Base-by-base conservation (phyloP, 1,140 invertebrate genomes). In the Andrena cerasifolii region DNA sequence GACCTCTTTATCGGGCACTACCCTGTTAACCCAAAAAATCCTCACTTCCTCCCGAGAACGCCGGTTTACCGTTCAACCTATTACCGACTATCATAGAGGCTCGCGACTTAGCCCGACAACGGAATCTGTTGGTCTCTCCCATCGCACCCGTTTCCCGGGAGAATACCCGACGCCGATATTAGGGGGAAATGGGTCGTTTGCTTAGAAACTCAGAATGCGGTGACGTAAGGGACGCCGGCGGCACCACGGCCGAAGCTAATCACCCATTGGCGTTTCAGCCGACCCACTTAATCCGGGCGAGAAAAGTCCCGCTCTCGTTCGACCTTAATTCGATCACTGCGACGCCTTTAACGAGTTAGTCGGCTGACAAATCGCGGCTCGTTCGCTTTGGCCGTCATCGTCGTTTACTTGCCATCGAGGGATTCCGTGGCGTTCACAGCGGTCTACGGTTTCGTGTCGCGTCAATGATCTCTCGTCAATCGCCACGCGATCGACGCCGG, bases 271-370 rank as follows among this genome's bases (percentile, higher is more conserved):
- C 65, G 70, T 54, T 62, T 66, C 45, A 61, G n/a, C 40, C 80
- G 82, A 80, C 78, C 78, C 31, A 83, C 72, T 80, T 84, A 79
- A 83, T 71, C 71, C 14, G 18, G 71, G 76, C 82, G 81, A 84
- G 82, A 79, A 84, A 84, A 83, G 59, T 66, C 59, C 47, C 67
- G 51, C 68, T 61, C 67, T 26, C 36, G 67, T 72, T 49, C 71
- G 81, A 82, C 82, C 82, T 84, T 84, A 84, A 84, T 84, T 84
- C 73, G 70, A 85, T 81, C 70, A 61, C 51, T 56, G 54, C 45
- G 58, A 76, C 62, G 45, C 59, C 59, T 80, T 80, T 65, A 62
- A 84, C 67, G 65, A 84, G 45, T 66, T 67, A 66, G 14, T 28
- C 80, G 62, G 62, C 40, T 68, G 81, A 78, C 67, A 78, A 82